These are phyloP conservation scores for Philopedon plagiatum DNA, from an alignment of 2,888 invertebrate genomes.

Conservation along the genomic window DNA sequence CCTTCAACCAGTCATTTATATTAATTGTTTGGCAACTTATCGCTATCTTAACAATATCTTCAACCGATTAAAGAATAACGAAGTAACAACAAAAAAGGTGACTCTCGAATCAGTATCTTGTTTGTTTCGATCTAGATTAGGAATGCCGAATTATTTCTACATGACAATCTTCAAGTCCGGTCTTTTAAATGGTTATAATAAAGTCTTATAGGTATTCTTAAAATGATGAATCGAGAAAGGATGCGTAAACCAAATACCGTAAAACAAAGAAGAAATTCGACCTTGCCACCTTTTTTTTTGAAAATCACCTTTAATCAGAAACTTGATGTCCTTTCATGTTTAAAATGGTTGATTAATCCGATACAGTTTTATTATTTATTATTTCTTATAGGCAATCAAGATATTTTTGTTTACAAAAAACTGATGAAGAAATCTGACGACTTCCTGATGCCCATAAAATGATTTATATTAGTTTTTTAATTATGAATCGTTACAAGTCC, in stretches of 20 bases:
- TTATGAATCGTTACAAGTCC: not conserved
- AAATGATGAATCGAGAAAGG: too few relatives aligned
- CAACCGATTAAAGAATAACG: constrained; percentile 4
- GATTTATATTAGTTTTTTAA: not conserved
- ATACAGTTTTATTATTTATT: constrained; percentile 9
- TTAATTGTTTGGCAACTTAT: constrained; percentile 35
- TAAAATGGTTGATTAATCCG: not conserved
- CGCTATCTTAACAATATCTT: constrained; percentile 36
- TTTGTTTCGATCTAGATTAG: constrained; percentile 27
- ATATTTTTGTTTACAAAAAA: constrained; percentile 1
- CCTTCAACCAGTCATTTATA: constrained; percentile 26
- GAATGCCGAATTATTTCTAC: constrained; percentile 32
- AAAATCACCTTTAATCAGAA: constrained; percentile 7
- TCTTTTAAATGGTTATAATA: constrained; percentile 33
- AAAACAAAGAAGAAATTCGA: not conserved
- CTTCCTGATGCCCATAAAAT: not conserved
- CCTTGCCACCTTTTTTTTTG: constrained; percentile 4
- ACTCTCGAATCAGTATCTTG: constrained; percentile 23
- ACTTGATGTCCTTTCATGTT: constrained; percentile 9
- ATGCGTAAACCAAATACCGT: constrained; percentile 12
- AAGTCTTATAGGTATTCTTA: constrained; percentile 3
- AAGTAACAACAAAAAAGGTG: constrained; percentile 29
- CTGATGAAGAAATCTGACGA: not conserved
- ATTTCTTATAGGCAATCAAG: too few relatives aligned
- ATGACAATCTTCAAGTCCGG: constrained; percentile 28